These are phyloP conservation scores for Psittacara wagleri DNA, from an alignment of 2,113 vertebrate species.

Conservation along the genomic window DNA sequence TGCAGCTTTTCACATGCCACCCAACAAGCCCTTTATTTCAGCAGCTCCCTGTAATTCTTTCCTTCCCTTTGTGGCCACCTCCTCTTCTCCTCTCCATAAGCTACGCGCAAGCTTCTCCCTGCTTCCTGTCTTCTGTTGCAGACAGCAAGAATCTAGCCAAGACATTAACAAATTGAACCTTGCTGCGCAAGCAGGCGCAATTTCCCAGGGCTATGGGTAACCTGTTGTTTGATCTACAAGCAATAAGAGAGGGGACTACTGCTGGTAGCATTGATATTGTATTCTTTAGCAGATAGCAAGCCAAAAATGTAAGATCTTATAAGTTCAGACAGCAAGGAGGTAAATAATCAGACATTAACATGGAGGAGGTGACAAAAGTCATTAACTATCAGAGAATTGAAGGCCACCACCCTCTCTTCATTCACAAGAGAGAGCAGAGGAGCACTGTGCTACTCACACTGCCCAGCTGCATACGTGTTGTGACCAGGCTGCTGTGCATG, in stretches of 20 bases:
- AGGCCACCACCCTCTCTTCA: not conserved
- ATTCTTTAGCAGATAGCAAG: not conserved
- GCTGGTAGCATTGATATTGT: not conserved
- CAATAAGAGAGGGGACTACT: not conserved
- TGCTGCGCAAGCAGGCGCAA: not conserved
- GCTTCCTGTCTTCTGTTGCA: not conserved
- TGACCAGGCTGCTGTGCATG: not conserved
- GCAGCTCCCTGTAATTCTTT: not conserved
- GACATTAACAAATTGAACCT: not conserved
- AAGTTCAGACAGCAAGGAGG: not conserved
- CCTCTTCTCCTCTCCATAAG: not conserved
- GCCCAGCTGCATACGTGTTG: not conserved
- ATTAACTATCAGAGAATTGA: not conserved
- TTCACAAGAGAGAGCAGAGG: not conserved
- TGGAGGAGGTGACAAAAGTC: not conserved
- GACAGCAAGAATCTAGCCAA: not conserved
- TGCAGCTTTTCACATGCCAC: not conserved
- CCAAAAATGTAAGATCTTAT: not conserved
- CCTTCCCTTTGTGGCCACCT: not conserved
- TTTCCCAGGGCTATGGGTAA: not conserved
- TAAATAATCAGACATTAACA: not conserved
- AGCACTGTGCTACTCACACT: rapidly evolving
- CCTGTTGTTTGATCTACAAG: not conserved
- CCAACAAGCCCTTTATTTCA: not conserved
- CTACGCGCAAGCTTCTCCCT: not conserved